Conservation (phyloP, 2,113 vertebrate genomes). For the Pyrgilauda ruficollis region DNA sequence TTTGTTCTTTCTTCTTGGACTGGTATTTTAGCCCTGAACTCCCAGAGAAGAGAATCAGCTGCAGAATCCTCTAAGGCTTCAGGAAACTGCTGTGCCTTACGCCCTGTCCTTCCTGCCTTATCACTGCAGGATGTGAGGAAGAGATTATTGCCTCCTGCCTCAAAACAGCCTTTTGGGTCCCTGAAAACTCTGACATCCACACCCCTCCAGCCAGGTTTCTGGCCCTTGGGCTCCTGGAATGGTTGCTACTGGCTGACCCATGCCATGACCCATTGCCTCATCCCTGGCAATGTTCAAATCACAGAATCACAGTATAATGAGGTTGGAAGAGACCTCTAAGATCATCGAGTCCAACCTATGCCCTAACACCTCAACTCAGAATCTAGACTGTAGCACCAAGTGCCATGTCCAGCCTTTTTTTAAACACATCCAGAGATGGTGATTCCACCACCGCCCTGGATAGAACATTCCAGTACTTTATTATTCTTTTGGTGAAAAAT, state of each 20-base stretch:
- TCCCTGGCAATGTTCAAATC: background rate
- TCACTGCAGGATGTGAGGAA: accelerated
- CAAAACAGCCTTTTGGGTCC: background rate
- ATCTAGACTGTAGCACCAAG: too few species aligned
- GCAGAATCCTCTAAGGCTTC: background rate
- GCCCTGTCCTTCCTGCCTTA: background rate
- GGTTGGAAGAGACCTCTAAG: too few species aligned
- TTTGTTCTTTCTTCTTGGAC: background rate
- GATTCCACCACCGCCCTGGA: too few species aligned
- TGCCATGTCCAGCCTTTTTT: too few species aligned
- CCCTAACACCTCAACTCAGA: too few species aligned
- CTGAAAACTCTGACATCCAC: background rate
- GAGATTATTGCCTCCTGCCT: background rate
- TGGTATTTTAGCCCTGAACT: background rate
- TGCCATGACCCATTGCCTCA: background rate
- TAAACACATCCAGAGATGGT: too few species aligned
- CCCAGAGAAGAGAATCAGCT: background rate
- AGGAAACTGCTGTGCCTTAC: background rate
- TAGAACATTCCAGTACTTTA: too few species aligned
- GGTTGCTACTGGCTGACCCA: background rate
- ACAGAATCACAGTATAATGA: too few species aligned
- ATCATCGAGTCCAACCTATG: too few species aligned
- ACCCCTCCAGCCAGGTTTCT: background rate
- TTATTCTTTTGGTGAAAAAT: too few species aligned
- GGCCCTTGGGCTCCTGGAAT: background rate